Evolutionary conservation across 2,113 vertebrate species (phyloP).

Genomic region (Podarcis cretensis): DNA sequence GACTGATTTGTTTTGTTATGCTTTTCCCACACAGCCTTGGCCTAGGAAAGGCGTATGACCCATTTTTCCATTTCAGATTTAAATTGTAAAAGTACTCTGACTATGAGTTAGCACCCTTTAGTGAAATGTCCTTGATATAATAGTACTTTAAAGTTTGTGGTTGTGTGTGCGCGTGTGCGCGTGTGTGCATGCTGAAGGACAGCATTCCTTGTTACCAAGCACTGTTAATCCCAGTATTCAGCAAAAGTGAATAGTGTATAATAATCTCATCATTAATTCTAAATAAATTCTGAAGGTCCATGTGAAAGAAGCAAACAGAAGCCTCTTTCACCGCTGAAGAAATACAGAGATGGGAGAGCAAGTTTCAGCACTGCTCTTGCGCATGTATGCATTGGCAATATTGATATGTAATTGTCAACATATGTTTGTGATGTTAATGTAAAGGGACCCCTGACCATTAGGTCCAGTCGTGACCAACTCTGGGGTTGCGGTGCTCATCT

Average conservation of each 20-base stretch:
- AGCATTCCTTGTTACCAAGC: neutral
- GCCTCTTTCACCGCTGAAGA: no score
- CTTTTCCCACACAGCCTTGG: neutral
- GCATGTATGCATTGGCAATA: no score
- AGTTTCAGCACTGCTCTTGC: no score
- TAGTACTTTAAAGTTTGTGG: neutral
- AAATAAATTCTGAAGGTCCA: no score
- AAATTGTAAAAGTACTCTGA: neutral
- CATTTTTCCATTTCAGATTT: neutral
- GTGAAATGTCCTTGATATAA: neutral
- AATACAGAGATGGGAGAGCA: no score
- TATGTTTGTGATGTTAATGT: neutral
- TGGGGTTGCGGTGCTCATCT: no score
- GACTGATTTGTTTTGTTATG: neutral
- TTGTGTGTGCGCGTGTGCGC: no score
- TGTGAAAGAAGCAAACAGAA: no score
- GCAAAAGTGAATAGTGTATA: neutral
- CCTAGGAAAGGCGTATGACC: neutral
- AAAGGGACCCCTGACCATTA: no score
- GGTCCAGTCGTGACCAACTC: no score
- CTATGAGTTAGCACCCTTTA: neutral
- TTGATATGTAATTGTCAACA: neutral
- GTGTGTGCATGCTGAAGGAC: neutral
- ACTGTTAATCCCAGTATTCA: neutral
- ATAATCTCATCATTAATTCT: neutral